Base-by-base conservation (phyloP, 2,113 vertebrate species). In the Oreotrochilus melanogaster region DNA sequence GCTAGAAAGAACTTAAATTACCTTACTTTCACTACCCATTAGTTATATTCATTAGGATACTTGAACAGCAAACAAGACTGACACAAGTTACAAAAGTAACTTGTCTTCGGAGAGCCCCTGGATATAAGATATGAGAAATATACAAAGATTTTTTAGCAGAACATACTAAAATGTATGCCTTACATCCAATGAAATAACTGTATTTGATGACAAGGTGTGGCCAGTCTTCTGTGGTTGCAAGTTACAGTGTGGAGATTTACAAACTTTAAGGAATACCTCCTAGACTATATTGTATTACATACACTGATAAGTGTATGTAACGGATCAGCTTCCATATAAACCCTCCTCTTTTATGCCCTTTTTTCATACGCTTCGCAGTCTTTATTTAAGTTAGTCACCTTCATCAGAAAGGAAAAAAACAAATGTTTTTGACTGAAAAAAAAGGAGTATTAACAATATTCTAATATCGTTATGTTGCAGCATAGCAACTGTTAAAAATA, bases 291-390 rank as follows among this genome's bases (percentile, higher is more conserved):
- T 31, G 11, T 22, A 72, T 1, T 18, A 48, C n/a, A n/a, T n/a
- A n/a, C n/a, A n/a, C n/a, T n/a, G n/a, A n/a, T 12, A 30, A 37
- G 47, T 54, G 30, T 10, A 16, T 33, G 18, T n/a, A 57, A 39
- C 0, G 1, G 14, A 10, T 37, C 35, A n/a, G 11, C 33, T 60
- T 61, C 18, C 4, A 1, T 7, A 25, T 45, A 65, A 47, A 53
- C 8, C 18, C 8, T 28, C 3, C 18, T 30, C 3, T 10, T 19
- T 10, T 10, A 57, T 19, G 7, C 11, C 56, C 6, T 42, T 79
- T 51, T 7, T 21, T 45, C 35, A 18, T 85, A 23, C 9, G 6
- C 31, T 37, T 85, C 18, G 22, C 35, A 4, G 4, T 67, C 31
- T 64, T 82, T 30, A 67, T 9, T 56, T 5, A 30, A 53, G n/a